Evolutionary conservation across 2,888 invertebrate genomes (phyloP).

Genomic region (Euplagia quadripunctaria): DNA sequence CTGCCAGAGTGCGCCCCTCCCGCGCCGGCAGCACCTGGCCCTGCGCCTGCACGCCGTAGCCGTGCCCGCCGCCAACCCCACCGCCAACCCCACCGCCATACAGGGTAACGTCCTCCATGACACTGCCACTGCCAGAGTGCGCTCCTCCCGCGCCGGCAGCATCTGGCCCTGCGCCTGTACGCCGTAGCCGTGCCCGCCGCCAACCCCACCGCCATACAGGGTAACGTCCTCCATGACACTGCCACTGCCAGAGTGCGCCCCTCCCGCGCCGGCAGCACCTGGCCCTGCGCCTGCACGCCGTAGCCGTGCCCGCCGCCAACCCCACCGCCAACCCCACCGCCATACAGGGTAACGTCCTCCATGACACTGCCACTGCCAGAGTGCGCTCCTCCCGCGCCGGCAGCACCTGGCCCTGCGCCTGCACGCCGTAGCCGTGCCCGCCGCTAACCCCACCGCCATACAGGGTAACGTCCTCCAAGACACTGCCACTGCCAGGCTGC

Average conservation of each 20-base stretch:
- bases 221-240: constrained; percentile 33
- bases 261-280: constrained; percentile 95
- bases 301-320: constrained; percentile 75
- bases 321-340: constrained; percentile 40
- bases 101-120: constrained; percentile 45
- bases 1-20: constrained; percentile 91
- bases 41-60: constrained; percentile 95
- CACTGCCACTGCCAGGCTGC: neutral
- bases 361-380: neutral
- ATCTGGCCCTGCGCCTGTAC: constrained; percentile 94
- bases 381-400: constrained; percentile 96
- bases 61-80: constrained; percentile 62
- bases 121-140: constrained; percentile 80
- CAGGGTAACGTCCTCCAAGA: constrained; percentile 45
- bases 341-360: constrained; percentile 53
- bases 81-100: constrained; percentile 48
- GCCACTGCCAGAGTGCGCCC: constrained; percentile 89
- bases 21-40: constrained; percentile 94
- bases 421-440: constrained; percentile 90
- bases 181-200: constrained; percentile 88
- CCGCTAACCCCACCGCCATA: constrained; percentile 52
- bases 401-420: constrained; percentile 94
- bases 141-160: constrained; percentile 96
- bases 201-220: constrained; percentile 53
- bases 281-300: constrained; percentile 95